Conservation (phyloP, 2,797 vertebrate genomes). For the Lepilemur septentrionalis region DNA sequence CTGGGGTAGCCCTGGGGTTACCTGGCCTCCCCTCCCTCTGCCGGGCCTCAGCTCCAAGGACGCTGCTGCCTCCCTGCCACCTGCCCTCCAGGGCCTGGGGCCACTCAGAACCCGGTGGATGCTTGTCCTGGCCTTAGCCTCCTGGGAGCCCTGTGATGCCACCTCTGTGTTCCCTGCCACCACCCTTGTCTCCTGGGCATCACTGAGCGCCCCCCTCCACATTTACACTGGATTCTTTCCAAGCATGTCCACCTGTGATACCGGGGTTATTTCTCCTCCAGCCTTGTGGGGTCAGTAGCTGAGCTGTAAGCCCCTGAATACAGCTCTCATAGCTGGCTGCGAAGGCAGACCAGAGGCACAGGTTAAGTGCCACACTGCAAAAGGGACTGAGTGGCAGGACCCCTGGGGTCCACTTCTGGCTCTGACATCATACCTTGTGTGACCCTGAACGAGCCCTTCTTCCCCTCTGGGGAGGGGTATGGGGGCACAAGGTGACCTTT, state of each 20-base stretch:
- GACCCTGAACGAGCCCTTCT: neutral
- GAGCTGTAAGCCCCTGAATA: neutral
- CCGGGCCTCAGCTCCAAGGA: neutral
- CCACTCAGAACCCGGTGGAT: neutral
- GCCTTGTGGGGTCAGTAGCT: neutral
- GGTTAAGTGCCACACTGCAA: neutral
- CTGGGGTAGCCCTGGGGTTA: neutral
- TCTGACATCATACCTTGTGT: neutral
- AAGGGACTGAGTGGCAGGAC: neutral
- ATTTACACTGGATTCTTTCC: neutral
- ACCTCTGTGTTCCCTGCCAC: neutral
- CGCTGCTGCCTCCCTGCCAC: neutral
- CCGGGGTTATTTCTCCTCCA: neutral
- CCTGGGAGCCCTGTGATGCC: too few relatives aligned
- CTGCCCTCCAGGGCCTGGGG: neutral
- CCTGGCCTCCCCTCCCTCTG: neutral
- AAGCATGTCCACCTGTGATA: neutral
- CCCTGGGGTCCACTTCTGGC: neutral
- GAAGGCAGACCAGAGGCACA: neutral
- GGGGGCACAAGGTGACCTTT: neutral
- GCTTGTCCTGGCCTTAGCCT: neutral
- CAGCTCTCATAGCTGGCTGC: too few relatives aligned
- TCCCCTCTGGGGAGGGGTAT: rapidly evolving
- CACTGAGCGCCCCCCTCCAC: neutral
- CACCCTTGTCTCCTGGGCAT: too few relatives aligned